Base-by-base conservation (phyloP, 2,888 invertebrate species). In the Acanthopleura granulata region DNA sequence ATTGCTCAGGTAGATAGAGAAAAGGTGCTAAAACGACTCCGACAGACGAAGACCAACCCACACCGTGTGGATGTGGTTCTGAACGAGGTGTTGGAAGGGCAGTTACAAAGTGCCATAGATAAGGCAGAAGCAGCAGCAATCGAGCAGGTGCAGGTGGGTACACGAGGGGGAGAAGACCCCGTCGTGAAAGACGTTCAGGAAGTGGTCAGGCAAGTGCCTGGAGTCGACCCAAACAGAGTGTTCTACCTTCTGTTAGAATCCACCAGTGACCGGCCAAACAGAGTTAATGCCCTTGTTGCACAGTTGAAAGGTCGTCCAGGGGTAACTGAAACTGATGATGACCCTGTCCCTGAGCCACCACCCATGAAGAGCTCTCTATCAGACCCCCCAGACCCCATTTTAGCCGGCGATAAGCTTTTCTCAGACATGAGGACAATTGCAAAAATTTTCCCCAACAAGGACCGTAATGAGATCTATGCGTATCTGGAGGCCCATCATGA, bases 381-480 rank as follows among this genome's bases (percentile, higher is more conserved):
- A 11, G 49, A 79, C 22, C 72, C 80, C n/a, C 77, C 75, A 75
- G 83, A 85, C 74, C 81, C 84, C 25, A 62, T 76, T 12, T 77
- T 84, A 27, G 79, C 74, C 27, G 81, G 81, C 76, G 86, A 88
- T 77, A 85, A 85, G n/a, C 76, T 88, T 14, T 86, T 82, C 71
- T 76, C 74, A 72, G 88, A 89, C 75, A 84, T 85, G 77, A 80
- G 82, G 73, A 83, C 79, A 18, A 78, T 89, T 50, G 77, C 82
- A 12, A 85, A 82, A 74, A 83, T 88, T 61, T 81, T 89, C 78
- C 88, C 87, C 30, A 81, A 85, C 12, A 82, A 74, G 74, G 86
- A 87, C 75, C 79, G 80, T 66, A 85, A 85, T 80, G 89, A 89
- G 73, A 83, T 89, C 11, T 89, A 89, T 81, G 89, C 87, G 18